Conservation (phyloP, 2,888 invertebrate genomes). For the Slavum lentiscoides region DNA sequence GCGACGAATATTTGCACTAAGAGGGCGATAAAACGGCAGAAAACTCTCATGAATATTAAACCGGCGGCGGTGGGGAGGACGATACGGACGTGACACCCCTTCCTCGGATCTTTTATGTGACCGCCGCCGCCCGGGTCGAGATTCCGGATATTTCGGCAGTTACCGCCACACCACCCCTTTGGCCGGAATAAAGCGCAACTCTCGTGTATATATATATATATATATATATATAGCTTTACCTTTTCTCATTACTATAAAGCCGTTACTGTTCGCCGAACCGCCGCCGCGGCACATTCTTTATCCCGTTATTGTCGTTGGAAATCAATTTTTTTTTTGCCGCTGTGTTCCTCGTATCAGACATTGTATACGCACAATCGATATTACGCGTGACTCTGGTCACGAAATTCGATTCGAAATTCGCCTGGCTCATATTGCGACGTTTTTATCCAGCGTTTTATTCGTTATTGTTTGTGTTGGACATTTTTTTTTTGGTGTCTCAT, state of each 20-base stretch:
- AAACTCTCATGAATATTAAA: slow-evolving; percentile 52
- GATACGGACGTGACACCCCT: slow-evolving; percentile 41
- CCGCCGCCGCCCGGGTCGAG: slow-evolving; percentile 7
- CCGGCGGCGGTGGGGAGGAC: not conserved
- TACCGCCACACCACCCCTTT: not conserved
- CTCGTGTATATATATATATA: no score
- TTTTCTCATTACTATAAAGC: slow-evolving; percentile 25
- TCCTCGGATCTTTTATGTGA: slow-evolving; percentile 22
- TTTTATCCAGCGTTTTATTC: no score
- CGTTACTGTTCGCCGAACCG: not conserved
- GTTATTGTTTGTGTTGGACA: no score
- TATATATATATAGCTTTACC: no score
- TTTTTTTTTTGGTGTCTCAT: no score
- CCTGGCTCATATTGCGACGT: no score
- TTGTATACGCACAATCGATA: no score
- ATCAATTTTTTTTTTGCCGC: not conserved
- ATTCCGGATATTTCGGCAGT: slow-evolving; percentile 42
- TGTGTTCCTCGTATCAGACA: no score
- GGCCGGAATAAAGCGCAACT: slow-evolving; percentile 12
- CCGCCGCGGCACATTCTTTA: not conserved
- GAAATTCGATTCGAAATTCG: no score
- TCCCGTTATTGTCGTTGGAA: not conserved
- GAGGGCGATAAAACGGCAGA: slow-evolving; percentile 50
- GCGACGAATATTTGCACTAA: slow-evolving; percentile 50
- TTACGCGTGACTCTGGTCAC: no score